Conservation (phyloP, 2,797 vertebrate species). For the Limosa lapponica region DNA sequence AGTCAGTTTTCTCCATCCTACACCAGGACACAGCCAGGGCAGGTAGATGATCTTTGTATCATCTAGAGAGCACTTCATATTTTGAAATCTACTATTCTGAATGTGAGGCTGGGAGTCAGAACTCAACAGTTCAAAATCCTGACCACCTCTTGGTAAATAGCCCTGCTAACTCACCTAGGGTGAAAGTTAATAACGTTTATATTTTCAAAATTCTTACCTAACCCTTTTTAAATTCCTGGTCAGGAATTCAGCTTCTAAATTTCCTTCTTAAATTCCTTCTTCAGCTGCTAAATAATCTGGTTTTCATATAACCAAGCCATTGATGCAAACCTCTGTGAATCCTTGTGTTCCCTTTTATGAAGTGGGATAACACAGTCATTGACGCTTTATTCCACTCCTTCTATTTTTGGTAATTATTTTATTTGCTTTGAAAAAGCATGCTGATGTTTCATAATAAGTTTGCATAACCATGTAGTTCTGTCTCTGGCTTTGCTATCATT, state of each 20-base stretch:
- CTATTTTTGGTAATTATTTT: slow-evolving; percentile 26
- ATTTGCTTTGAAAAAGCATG: slow-evolving; percentile 22
- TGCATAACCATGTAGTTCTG: slow-evolving; percentile 16
- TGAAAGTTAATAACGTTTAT: background rate
- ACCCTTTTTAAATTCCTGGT: background rate
- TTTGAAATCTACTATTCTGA: background rate
- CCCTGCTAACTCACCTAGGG: background rate
- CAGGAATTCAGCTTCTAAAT: background rate
- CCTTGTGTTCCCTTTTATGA: slow-evolving; percentile 10
- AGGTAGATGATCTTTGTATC: background rate
- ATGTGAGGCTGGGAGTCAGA: background rate
- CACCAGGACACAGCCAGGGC: background rate
- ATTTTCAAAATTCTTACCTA: background rate
- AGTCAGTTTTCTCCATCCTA: background rate
- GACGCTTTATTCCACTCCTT: background rate
- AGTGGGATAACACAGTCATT: background rate
- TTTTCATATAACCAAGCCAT: background rate
- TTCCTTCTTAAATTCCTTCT: background rate
- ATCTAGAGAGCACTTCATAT: too few species aligned
- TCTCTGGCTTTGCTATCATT: background rate
- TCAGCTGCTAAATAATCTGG: background rate
- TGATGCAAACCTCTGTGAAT: slow-evolving; percentile 8
- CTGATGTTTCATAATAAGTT: slow-evolving; percentile 10
- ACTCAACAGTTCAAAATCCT: background rate
- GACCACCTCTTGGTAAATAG: accelerated